Base-by-base conservation (phyloP, 2,888 invertebrate species). In the Linnaemya tessellans region DNA sequence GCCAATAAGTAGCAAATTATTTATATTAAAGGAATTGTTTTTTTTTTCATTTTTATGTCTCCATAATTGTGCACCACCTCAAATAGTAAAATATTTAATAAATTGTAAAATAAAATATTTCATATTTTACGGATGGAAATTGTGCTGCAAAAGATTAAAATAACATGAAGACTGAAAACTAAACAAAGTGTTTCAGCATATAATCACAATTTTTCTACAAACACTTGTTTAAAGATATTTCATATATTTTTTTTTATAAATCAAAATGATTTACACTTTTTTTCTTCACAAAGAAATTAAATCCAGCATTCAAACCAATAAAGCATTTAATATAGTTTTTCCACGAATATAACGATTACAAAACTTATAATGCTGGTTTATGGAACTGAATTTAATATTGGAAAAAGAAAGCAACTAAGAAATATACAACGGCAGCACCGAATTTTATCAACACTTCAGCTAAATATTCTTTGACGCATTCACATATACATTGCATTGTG, bases 251-350 rank as follows among this genome's bases (percentile, higher is more conserved):
- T n/a, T 18, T 15, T n/a, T 5, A 49, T 18, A 18, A 68, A 56
- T 13, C 73, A 49, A 51, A 68, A 81, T 75, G 81, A 81, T 70
- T 70, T 68, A 68, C 54, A 43, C 43, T 22, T 74, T 74, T 56
- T 18, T 11, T 30, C 25, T 41, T n/a, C 30, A 58, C 35, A 58
- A 64, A 9, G 13, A 11, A 54, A 54, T 41, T 38, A 54, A 62
- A 54, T 62, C 62, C 20, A 64, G 9, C 65, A 41, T 70, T 49
- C 51, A 38, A 67, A 49, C 38, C 65, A 73, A 73, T 73, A 80
- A 74, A 80, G 10, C 43, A 75, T 70, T 70, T 68, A 64, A 70
- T 81, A 75, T 56, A 56, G 62, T 64, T 81, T 64, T 81, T 70
- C 70, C 60, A 46, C 20, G 62, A 70, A 70, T 56, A 25, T 30